Conservation (phyloP, 2,113 vertebrate species). For the Zosterops hypoxanthus region DNA sequence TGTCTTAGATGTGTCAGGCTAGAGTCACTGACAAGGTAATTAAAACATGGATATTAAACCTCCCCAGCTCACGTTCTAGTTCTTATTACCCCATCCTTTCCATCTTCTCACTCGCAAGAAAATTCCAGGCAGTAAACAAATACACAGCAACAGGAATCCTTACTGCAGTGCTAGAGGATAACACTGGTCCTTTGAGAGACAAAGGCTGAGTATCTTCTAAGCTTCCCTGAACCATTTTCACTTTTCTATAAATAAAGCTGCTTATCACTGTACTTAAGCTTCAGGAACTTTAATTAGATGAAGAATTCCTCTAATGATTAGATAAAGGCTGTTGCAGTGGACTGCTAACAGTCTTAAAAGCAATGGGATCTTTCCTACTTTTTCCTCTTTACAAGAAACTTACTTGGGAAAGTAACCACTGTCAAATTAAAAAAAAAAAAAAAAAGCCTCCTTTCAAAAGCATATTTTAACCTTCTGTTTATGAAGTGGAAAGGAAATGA, state of each 20-base stretch:
- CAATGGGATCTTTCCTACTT: background rate
- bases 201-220: background rate
- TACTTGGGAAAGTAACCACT: background rate
- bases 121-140: background rate
- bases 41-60: background rate
- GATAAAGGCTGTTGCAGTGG: constrained; percentile 30
- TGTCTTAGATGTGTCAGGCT: background rate
- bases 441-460: background rate
- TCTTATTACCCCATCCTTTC: background rate
- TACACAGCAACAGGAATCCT: background rate
- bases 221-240: constrained; percentile 23
- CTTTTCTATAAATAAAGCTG: constrained; percentile 58
- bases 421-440: background rate
- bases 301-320: constrained; percentile 63
- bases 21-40: background rate
- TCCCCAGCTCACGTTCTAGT: background rate
- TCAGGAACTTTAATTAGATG: constrained; percentile 41
- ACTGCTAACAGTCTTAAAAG: background rate
- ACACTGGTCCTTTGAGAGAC: background rate
- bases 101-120: background rate
- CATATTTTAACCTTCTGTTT: background rate
- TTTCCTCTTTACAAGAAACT: background rate
- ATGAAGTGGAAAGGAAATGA: background rate
- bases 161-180: background rate
- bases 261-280: constrained; percentile 48